These are phyloP conservation scores for Eulithis testata DNA, from an alignment of 2,888 invertebrate genomes.

Conservation along the genomic window DNA sequence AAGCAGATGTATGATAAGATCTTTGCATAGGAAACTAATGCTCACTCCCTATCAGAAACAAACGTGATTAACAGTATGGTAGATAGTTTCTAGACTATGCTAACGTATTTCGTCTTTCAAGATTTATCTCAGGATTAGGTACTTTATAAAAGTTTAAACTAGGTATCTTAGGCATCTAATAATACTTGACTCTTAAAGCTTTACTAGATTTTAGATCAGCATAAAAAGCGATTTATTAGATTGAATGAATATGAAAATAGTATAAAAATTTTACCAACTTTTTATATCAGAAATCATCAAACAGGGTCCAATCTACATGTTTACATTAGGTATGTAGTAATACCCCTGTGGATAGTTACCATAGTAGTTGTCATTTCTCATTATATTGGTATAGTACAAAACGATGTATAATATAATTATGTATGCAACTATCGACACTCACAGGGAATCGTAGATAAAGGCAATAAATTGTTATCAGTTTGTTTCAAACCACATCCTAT, in stretches of 20 bases:
- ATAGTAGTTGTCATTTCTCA: background rate
- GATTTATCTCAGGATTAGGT: too few relatives aligned
- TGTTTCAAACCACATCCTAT: constrained; percentile 10
- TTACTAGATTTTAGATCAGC: background rate
- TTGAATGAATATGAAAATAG: too few relatives aligned
- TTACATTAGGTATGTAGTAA: too few relatives aligned
- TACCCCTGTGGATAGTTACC: background rate
- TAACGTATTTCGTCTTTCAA: background rate
- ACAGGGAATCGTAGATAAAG: background rate
- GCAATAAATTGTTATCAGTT: background rate
- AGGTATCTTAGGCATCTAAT: too few relatives aligned
- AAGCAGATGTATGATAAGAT: background rate
- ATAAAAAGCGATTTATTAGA: background rate
- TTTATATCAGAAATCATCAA: too few relatives aligned
- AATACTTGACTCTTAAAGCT: too few relatives aligned
- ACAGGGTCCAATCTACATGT: background rate
- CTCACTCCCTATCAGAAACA: background rate
- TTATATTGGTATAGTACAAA: too few relatives aligned
- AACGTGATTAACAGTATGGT: background rate
- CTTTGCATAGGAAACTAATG: background rate
- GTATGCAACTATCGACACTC: background rate
- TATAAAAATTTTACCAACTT: too few relatives aligned
- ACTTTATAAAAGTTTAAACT: too few relatives aligned
- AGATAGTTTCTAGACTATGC: background rate
- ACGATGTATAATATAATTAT: too few relatives aligned